phyloP scores from a whole-genome alignment of 2,113 vertebrate species.

The Macaca nemestrina region DNA sequence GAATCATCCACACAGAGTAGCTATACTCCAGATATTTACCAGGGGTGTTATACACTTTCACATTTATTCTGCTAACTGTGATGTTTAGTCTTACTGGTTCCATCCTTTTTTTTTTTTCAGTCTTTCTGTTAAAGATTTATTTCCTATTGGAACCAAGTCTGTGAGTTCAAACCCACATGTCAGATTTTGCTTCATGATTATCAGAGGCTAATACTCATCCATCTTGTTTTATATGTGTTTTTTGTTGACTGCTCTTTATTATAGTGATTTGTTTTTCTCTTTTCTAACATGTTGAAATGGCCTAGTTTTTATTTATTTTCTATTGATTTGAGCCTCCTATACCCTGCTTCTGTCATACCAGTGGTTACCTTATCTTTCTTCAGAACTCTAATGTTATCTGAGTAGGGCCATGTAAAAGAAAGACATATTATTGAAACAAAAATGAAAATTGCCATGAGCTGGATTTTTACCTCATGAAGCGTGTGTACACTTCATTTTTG shows the following conservation, averaged over 20 bases:
- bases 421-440: background rate
- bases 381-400: background rate
- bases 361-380: background rate
- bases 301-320: conserved; percentile 9
- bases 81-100: background rate
- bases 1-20: background rate
- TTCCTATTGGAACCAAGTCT: conserved; percentile 80
- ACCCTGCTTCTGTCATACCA: background rate
- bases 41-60: background rate
- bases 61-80: background rate
- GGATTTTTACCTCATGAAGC: conserved; percentile 28
- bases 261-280: background rate
- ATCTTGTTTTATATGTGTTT: background rate
- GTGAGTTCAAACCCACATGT: conserved; percentile 78
- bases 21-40: background rate
- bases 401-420: background rate
- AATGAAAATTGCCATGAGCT: background rate
- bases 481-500: background rate
- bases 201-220: conserved; percentile 76
- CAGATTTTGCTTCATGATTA: conserved; percentile 71
- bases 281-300: background rate
- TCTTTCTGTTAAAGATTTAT: conserved; percentile 80
- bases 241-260: background rate
- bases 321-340: background rate
- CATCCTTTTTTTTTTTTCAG: background rate